These are phyloP conservation scores for Arizona elegans DNA, from an alignment of 2,113 vertebrate genomes.

Conservation along the genomic window DNA sequence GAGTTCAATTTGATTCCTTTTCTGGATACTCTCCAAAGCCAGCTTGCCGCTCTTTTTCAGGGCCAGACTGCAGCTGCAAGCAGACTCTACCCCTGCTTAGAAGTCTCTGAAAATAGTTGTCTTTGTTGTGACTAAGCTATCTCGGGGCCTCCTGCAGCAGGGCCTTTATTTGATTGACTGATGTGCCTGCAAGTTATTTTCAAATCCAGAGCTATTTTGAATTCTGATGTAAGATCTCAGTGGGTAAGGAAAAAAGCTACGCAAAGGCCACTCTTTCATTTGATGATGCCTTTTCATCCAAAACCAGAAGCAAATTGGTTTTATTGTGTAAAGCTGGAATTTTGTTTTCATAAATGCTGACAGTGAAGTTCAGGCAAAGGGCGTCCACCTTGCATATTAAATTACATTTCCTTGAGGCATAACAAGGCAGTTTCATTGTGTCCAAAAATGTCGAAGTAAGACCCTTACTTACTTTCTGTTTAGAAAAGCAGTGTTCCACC, in stretches of 20 bases:
- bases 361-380: constrained; percentile 48
- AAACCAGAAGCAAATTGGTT: constrained; percentile 44
- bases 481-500: constrained; percentile 14
- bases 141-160: constrained; percentile 58
- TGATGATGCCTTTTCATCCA: constrained; percentile 52
- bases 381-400: constrained; percentile 44
- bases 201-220: constrained; percentile 65
- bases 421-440: constrained; percentile 45
- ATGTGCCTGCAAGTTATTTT: constrained; percentile 68
- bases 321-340: constrained; percentile 39
- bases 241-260: constrained; percentile 43
- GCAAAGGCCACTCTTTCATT: constrained; percentile 52
- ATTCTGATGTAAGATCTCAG: constrained; percentile 59
- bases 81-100: constrained; percentile 51
- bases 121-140: constrained; percentile 71
- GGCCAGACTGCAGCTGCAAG: constrained; percentile 55
- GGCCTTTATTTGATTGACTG: constrained; percentile 65
- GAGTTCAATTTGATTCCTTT: constrained; percentile 11
- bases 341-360: constrained; percentile 58
- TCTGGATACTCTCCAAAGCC: constrained; percentile 42
- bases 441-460: constrained; percentile 37
- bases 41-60: constrained; percentile 34
- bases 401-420: constrained; percentile 53
- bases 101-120: constrained; percentile 63
- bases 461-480: background rate